A percentile compares a stretch with the other conserved stretches of the same genome.
Conservation (phyloP, 2,888 invertebrate species). For the Agonopterix arenella region DNA sequence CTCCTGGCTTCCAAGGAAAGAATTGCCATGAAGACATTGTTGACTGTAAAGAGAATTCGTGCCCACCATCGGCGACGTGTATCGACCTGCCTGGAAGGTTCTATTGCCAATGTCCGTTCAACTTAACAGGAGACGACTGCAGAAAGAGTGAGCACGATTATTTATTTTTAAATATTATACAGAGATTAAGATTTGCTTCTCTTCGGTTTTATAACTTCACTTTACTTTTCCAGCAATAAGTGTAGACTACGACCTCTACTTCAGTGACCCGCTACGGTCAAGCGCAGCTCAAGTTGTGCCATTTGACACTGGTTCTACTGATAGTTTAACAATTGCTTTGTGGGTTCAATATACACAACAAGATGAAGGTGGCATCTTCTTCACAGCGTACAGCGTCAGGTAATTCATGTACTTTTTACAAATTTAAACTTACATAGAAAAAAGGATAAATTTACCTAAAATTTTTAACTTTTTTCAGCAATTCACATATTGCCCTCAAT, state of each 20-base stretch:
- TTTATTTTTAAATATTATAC: neutral
- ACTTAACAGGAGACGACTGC: conserved; percentile 97
- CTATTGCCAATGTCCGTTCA: conserved; percentile 98
- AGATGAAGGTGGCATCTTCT: conserved; percentile 95
- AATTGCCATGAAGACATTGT: conserved; percentile 94
- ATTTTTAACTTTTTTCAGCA: conserved; percentile 59
- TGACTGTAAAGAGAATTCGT: conserved; percentile 95
- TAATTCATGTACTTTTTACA: conserved; percentile 33
- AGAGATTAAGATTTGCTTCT: neutral
- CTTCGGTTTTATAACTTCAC: conserved; percentile 9
- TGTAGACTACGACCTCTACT: conserved; percentile 98
- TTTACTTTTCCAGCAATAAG: conserved; percentile 85
- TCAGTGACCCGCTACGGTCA: conserved; percentile 92
- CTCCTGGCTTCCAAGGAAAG: conserved; percentile 86
- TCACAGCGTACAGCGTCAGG: conserved; percentile 94
- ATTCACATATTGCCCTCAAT: conserved; percentile 85
- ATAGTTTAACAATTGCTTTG: conserved; percentile 92
- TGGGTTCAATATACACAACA: conserved; percentile 97
- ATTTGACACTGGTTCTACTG: conserved; percentile 86
- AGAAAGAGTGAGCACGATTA: conserved; percentile 86
- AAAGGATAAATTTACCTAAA: neutral
- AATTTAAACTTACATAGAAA: neutral
- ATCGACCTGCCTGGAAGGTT: conserved; percentile 93
- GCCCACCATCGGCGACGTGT: conserved; percentile 95
- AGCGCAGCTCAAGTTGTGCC: conserved; percentile 96